Percentiles rank a stretch among this genome's conserved stretches.
Conservation (phyloP, 2,113 vertebrate genomes). For the Rhabdomys dilectus region DNA sequence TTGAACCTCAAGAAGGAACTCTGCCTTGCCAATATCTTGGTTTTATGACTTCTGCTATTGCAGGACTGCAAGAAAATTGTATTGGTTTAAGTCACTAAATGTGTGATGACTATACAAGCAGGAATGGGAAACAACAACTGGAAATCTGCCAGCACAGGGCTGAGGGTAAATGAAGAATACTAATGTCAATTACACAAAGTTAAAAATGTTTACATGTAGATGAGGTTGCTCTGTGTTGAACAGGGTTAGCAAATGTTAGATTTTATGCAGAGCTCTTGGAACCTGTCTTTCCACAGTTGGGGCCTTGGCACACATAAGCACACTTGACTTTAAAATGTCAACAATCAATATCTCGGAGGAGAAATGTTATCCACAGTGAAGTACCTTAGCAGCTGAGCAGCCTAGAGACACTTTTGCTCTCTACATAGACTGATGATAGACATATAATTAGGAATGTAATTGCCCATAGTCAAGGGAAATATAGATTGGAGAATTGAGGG, state of each 20-base stretch:
- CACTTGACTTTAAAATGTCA: not conserved
- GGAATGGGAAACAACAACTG: not conserved
- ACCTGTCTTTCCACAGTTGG: not conserved
- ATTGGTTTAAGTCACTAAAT: not conserved
- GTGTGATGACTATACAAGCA: not conserved
- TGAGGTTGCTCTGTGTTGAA: not conserved
- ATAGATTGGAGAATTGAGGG: not conserved
- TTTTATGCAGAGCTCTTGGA: not conserved
- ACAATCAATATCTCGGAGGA: not conserved
- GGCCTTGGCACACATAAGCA: not conserved
- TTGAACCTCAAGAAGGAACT: not conserved
- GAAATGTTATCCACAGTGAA: not conserved
- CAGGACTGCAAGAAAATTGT: not conserved
- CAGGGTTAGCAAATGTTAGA: not conserved
- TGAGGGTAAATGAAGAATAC: not conserved
- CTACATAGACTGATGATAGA: not conserved
- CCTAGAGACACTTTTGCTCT: not conserved
- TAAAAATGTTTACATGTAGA: not conserved
- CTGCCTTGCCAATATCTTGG: not conserved
- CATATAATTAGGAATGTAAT: not conserved
- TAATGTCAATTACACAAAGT: not conserved
- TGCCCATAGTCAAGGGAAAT: not conserved
- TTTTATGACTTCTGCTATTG: not conserved
- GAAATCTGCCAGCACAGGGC: not conserved
- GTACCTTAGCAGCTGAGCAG: not conserved